Base-by-base conservation (phyloP, 2,888 invertebrate genomes). In the Geotrupes spiniger region DNA sequence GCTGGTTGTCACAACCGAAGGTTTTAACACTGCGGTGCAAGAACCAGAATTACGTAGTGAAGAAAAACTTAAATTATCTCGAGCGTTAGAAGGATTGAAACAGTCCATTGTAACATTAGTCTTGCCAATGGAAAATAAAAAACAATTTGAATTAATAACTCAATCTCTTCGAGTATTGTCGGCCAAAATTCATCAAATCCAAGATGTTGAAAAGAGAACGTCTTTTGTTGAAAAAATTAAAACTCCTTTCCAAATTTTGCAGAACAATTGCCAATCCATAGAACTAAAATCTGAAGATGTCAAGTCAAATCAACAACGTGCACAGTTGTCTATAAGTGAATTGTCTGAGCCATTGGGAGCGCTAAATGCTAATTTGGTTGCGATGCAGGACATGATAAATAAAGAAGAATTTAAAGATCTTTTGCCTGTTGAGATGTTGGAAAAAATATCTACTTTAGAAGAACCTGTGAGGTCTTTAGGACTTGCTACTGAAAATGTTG, bases 1-100 rank as follows among this genome's bases (percentile, higher is more conserved):
- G 26, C 37, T 62, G 10, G 36, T 48, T 2, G 40, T 39, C 17
- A 38, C 33, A 17, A 37, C 40, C 1, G 40, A 40, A 40, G 29
- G 10, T n/a, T n/a, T n/a, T 6, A 29, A 11, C 8, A 29, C 10
- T 26, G 28, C 29, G 10, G 15, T 5, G n/a, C 29, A 28, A 12
- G 31, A 46, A 28, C 9, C 25, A 9, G 27, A 28, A 41, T 41
- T 41, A 21, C 21, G n/a, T n/a, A n/a, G n/a, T n/a, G n/a, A n/a
- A n/a, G n/a, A 21, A 21, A 6, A 21, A 6, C 3, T 26, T 41
- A 26, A 27, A 2, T 27, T 15, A n/a, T n/a, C n/a, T 12, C 6
- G 15, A 9, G 14, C 26, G 9, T 15, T 28, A 11, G 41, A 41
- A 21, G 12, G 11, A 21, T 21, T 21, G 6, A 21, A 21, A 21